A percentile compares a stretch with the other conserved stretches of the same genome.
Evolutionary conservation across 1,140 invertebrate species (phyloP).

Genomic region (Micrasema minimum): DNA sequence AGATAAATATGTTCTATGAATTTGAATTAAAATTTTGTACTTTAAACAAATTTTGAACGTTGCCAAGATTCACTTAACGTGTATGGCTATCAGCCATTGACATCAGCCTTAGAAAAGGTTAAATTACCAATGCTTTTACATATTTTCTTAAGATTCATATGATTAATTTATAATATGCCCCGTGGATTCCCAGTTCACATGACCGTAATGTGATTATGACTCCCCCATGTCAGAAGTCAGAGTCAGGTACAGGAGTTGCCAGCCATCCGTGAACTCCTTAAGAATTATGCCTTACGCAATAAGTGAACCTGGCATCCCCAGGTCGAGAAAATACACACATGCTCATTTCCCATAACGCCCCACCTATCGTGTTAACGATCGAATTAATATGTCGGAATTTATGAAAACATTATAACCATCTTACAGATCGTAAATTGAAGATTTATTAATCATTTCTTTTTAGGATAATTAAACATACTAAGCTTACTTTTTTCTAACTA

Average conservation of each 20-base stretch:
- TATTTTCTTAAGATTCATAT: no score
- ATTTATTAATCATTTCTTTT: not conserved
- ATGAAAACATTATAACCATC: not conserved
- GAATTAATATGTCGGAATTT: conserved; percentile 37
- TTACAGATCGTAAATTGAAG: not conserved
- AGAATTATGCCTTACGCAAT: conserved; percentile 61
- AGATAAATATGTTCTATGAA: no score
- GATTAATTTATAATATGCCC: no score
- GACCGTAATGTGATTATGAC: conserved; percentile 7
- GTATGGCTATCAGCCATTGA: no score
- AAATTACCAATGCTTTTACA: no score
- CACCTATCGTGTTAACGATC: conserved; percentile 64
- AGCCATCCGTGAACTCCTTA: conserved; percentile 57
- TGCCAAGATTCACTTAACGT: no score
- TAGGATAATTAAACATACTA: no score
- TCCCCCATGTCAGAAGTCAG: conserved; percentile 26
- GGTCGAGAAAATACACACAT: conserved; percentile 55
- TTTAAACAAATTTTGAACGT: no score
- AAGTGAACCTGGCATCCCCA: conserved; percentile 45
- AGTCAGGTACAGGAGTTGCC: not conserved
- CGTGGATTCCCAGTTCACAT: conserved; percentile 32
- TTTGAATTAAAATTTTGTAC: no score
- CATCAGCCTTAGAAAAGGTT: no score
- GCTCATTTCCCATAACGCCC: conserved; percentile 69
- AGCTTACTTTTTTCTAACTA: no score